phyloP scores from a whole-genome alignment of 2,113 vertebrate species.

The Erinaceus europaeus region DNA sequence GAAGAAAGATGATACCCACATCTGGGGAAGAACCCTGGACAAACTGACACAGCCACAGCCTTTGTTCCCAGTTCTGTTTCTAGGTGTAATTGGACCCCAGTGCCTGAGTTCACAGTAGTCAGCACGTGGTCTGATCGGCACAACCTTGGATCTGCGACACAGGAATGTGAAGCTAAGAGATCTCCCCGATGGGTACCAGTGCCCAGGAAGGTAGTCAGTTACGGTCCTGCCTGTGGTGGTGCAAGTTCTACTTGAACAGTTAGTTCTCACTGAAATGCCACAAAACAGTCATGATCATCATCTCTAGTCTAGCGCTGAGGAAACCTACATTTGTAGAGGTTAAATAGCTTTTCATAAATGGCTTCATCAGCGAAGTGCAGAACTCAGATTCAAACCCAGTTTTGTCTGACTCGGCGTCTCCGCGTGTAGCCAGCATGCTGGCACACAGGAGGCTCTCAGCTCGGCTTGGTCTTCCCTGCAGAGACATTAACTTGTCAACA shows the following conservation, averaged over 20 bases:
- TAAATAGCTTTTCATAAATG: background rate
- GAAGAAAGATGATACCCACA: background rate
- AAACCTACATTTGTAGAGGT: background rate
- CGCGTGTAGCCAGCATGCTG: background rate
- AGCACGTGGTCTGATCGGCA: background rate
- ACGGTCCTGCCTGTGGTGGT: background rate
- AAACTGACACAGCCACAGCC: background rate
- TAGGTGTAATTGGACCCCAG: background rate
- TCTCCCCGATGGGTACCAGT: background rate
- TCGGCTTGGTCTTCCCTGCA: conserved; percentile 6
- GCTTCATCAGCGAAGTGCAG: accelerated
- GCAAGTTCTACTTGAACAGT: background rate
- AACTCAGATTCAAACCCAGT: background rate
- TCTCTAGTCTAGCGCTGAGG: background rate
- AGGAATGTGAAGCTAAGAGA: background rate
- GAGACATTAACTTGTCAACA: conserved; percentile 52
- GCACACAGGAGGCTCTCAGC: too few species aligned
- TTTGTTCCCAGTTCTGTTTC: background rate
- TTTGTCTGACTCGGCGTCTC: background rate
- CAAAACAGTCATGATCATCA: background rate
- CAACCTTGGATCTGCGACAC: background rate
- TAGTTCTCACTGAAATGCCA: background rate
- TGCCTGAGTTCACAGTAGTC: background rate
- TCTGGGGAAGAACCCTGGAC: background rate
- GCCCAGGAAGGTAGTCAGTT: background rate